Percentiles rank a stretch among this genome's conserved stretches.
Conservation (phyloP, 2,888 invertebrate genomes). For the Himalopsyche japonica region DNA sequence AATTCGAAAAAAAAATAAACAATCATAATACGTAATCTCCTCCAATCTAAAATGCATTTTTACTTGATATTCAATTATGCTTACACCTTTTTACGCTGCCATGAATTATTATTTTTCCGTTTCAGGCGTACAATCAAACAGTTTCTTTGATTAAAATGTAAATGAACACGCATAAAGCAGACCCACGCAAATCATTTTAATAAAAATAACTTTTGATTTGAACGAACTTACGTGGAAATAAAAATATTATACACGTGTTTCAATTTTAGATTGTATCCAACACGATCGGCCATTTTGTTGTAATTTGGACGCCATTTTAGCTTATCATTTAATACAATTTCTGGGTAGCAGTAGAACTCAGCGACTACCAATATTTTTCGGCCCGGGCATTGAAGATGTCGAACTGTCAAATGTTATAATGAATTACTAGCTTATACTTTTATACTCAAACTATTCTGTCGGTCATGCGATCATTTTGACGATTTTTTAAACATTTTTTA, state of each 20-base stretch:
- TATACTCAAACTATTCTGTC: too few relatives aligned
- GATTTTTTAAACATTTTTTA: too few relatives aligned
- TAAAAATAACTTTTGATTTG: neutral
- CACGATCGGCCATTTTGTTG: constrained; percentile 10
- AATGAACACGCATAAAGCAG: neutral
- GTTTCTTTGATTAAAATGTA: constrained; percentile 1
- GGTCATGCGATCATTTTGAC: too few relatives aligned
- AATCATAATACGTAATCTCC: neutral
- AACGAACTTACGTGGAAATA: neutral
- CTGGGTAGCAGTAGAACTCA: neutral
- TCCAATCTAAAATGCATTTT: neutral
- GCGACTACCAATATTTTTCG: neutral
- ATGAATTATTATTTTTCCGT: neutral
- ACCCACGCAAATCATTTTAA: neutral
- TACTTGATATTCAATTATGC: neutral
- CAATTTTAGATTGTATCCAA: neutral
- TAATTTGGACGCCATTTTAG: neutral
- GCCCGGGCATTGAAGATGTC: too few relatives aligned
- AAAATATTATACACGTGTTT: neutral
- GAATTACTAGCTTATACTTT: too few relatives aligned
- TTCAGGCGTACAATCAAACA: neutral
- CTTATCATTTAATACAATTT: neutral
- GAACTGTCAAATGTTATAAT: too few relatives aligned
- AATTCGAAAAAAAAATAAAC: neutral
- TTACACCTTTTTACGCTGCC: neutral